Percentiles rank a stretch among this genome's conserved stretches.
These are phyloP conservation scores for Micropoecilia bifurca DNA, from an alignment of 2,797 vertebrate species.

Conservation along the genomic window DNA sequence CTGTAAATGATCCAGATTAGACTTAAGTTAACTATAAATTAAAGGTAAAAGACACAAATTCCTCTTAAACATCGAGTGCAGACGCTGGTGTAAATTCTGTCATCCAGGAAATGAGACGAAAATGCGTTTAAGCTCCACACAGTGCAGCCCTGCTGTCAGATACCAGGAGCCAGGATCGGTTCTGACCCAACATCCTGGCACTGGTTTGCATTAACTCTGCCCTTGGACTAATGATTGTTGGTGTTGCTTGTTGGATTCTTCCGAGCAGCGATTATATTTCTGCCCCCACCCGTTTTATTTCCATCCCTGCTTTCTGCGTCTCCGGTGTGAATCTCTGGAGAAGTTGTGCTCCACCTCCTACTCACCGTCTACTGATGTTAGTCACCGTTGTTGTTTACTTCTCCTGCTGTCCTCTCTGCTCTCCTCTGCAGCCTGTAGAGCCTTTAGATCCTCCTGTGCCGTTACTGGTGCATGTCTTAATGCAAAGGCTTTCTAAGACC, in stretches of 20 bases:
- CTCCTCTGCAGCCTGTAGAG: not conserved
- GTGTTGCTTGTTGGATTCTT: not conserved
- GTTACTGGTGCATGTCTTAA: too few relatives aligned
- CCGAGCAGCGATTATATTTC: constrained; percentile 2
- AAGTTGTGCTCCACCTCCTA: constrained; percentile 26
- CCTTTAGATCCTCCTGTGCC: not conserved
- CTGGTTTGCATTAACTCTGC: not conserved
- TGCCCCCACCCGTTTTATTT: not conserved
- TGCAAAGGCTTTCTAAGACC: too few relatives aligned
- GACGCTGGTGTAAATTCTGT: not conserved
- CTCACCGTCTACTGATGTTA: constrained; percentile 35
- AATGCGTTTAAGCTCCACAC: not conserved
- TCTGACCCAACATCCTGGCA: not conserved
- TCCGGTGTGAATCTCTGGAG: constrained; percentile 15
- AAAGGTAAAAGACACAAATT: not conserved
- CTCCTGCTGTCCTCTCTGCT: constrained; percentile 13
- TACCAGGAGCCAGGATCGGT: not conserved
- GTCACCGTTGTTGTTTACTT: constrained; percentile 12
- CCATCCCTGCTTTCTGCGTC: constrained; percentile 9
- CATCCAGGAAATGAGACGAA: not conserved
- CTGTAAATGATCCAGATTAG: not conserved
- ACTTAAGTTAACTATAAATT: not conserved
- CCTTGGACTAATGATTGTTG: not conserved
- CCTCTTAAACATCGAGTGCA: not conserved
- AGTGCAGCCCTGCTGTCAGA: not conserved